Base-by-base conservation (phyloP, 2,113 vertebrate genomes). In the Megaceryle maxima region DNA sequence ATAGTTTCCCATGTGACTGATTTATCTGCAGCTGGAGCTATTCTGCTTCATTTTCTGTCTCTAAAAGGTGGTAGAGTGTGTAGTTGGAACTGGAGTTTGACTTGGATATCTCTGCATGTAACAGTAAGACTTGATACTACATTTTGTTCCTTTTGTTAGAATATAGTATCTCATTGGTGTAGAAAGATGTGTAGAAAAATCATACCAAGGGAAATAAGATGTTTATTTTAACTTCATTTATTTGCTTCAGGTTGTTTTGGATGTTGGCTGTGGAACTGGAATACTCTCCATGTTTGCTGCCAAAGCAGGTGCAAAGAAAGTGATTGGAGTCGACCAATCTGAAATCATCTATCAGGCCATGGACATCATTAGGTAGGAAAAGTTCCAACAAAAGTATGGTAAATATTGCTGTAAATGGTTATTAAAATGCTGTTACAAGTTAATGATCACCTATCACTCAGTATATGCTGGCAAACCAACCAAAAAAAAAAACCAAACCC, bases 211-310 rank as follows among this genome's bases (percentile, higher is more conserved):
- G 20, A 68, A 68, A 33, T 12, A 35, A 31, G 56, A 11, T 35
- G 3, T 3, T 76, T 76, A 16, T 43, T 76, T 76, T 76, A 37
- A 46, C 29, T 87, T 39, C 6, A 3, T 63, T 31, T 84, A 7
- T 76, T 84, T 3, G 0, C 90, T 94, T 60, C 92, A 99, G 99
- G 98, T 99, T 78, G 98, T 99, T 97, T 98, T 99, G 73, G 99
- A 99, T 90, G 99, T 99, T 90, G 99, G 99, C n/a, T 99, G 99
- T 93, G 99, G 99, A 69, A 99, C 99, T 37, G 99, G 99, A 92
- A 99, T 99, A 86, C 98, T 99, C 10, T 99, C 99, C 43, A 99
- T 99, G 99, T 99, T 99, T 94, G 99, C 99, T 13, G 99, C 99
- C 75, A 98, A 97, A 97, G 98, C 98, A 5, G 99, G 99, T 1